Percentiles rank a stretch among this genome's conserved stretches.
These are phyloP conservation scores for Beaufortia kweichowensis DNA, from an alignment of 2,113 vertebrate genomes.

Conservation along the genomic window DNA sequence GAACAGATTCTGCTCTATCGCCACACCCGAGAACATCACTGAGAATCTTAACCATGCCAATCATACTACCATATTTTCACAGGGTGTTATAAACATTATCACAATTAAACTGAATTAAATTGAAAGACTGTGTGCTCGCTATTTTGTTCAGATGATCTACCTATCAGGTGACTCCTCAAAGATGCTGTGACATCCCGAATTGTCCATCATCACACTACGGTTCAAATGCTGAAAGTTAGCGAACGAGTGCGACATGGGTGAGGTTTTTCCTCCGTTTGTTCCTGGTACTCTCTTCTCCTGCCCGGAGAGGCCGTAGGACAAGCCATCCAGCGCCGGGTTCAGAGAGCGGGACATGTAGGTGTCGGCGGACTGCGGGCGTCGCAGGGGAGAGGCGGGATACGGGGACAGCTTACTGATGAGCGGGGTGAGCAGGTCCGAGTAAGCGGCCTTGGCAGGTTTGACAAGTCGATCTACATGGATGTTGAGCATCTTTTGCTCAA, in stretches of 20 bases:
- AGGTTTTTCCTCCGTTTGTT: constrained; percentile 83
- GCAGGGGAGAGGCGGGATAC: constrained; percentile 87
- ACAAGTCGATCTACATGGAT: constrained; percentile 95
- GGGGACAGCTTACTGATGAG: constrained; percentile 96
- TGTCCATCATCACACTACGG: constrained; percentile 95
- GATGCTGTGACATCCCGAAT: constrained; percentile 94
- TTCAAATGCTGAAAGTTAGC: constrained; percentile 96
- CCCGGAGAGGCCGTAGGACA: constrained; percentile 87
- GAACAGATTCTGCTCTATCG: background rate
- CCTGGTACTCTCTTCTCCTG: constrained; percentile 87
- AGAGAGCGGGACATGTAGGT: constrained; percentile 97
- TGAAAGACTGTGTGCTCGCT: background rate
- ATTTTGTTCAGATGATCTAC: constrained; percentile 63
- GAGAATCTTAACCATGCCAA: background rate
- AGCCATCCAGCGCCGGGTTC: constrained; percentile 91
- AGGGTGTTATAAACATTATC: background rate
- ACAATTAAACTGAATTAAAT: too few relatives aligned
- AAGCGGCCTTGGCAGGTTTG: constrained; percentile 89
- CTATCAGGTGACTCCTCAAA: constrained; percentile 97
- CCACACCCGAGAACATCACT: background rate
- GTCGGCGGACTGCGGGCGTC: constrained; percentile 93
- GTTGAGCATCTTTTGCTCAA: constrained; percentile 94
- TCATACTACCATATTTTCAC: background rate
- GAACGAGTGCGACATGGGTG: constrained; percentile 97
- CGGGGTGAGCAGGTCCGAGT: constrained; percentile 92